Percentiles rank a stretch among this genome's conserved stretches.
These are phyloP conservation scores for Ernsta delagoae DNA, from an alignment of 2,888 invertebrate species.

Conservation along the genomic window DNA sequence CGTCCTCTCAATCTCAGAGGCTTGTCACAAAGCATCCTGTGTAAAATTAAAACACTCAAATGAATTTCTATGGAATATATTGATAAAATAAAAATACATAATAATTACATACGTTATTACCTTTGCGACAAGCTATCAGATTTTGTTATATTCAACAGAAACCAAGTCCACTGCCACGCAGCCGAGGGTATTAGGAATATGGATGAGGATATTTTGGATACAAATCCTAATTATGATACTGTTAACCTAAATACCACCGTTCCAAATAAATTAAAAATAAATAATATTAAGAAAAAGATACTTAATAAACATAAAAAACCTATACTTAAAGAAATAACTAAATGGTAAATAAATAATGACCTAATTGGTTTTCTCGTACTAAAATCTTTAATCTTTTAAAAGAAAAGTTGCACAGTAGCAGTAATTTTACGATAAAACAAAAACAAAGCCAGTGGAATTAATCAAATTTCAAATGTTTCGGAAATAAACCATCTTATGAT, in stretches of 20 bases:
- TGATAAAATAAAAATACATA: constrained; percentile 55
- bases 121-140: constrained; percentile 81
- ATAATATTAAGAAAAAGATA: neutral
- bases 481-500: no score
- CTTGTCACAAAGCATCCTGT: constrained; percentile 77
- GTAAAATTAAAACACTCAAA: constrained; percentile 53
- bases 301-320: neutral
- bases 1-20: constrained; percentile 57
- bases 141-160: constrained; percentile 76
- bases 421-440: neutral
- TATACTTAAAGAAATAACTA: neutral
- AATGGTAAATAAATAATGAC: neutral
- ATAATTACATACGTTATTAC: constrained; percentile 60
- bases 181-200: no score
- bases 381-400: no score
- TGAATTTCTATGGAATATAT: constrained; percentile 47
- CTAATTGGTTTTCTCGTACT: no score
- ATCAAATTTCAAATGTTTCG: neutral
- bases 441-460: neutral
- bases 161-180: constrained; percentile 84
- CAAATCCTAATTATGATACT: neutral
- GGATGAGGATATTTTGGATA: constrained; percentile 42
- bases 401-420: neutral
- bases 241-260: neutral
- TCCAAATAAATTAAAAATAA: neutral